phyloP scores from a whole-genome alignment of 1,140 invertebrate species.

The Lutraria rhynchaena region DNA sequence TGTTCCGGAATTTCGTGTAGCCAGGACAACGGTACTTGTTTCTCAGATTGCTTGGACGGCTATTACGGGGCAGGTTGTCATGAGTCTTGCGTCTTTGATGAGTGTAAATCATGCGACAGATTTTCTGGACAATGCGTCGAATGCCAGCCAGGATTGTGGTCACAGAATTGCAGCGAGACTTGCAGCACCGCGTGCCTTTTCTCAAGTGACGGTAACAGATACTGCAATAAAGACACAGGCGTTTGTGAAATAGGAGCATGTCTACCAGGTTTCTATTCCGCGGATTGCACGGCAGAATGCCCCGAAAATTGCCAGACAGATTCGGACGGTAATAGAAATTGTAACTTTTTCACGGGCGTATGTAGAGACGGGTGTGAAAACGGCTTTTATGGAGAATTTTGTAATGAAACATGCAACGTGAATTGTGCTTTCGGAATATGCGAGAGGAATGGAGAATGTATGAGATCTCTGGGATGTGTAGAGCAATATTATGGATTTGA shows the following conservation, averaged over 20 bases:
- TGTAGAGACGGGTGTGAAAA: slow-evolving; percentile 19
- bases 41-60: slow-evolving; percentile 9
- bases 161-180: background rate
- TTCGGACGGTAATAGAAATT: background rate
- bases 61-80: slow-evolving; percentile 18
- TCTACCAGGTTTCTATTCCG: slow-evolving; percentile 21
- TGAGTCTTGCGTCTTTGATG: background rate
- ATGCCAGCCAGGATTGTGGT: slow-evolving; percentile 29
- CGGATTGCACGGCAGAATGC: slow-evolving; percentile 6
- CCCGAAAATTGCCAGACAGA: background rate
- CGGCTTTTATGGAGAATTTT: slow-evolving; percentile 22
- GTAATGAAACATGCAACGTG: background rate
- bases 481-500: slow-evolving; percentile 8
- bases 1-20: slow-evolving; percentile 14
- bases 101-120: slow-evolving; percentile 11
- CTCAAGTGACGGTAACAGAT: slow-evolving; percentile 12
- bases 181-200: slow-evolving; percentile 17
- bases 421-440: slow-evolving; percentile 19
- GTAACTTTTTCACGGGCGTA: slow-evolving; percentile 20
- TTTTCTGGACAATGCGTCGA: background rate
- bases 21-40: slow-evolving; percentile 23
- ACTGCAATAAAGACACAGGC: slow-evolving; percentile 19
- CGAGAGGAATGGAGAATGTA: slow-evolving; percentile 37
- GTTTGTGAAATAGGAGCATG: slow-evolving; percentile 14
- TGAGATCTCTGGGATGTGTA: slow-evolving; percentile 5